Evolutionary conservation across 2,113 vertebrate species (phyloP), one percentile per base, ranked within the genome.

Genomic region (Phasianus colchicus): DNA sequence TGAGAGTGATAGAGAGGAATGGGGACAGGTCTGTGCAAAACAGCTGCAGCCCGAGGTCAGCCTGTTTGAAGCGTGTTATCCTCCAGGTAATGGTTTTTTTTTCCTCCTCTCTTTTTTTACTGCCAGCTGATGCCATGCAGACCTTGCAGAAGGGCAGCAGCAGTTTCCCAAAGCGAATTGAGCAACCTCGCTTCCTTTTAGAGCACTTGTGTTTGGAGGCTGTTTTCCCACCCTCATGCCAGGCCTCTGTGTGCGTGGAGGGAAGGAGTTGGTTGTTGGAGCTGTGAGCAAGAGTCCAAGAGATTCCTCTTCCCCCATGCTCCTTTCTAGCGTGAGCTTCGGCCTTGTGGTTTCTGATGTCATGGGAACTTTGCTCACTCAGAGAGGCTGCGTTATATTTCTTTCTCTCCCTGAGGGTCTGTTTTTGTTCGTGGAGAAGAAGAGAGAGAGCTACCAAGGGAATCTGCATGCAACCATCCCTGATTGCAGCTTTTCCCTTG

Each of bases 291-390:
- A 25, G 50, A 77, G 67, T 92, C 64, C 82, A 89, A 89, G 54
- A 55, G 91, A 90, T 92, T 95, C 91, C 69, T 95, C 72, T 89
- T 94, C 95, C 77, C 90, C 91, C 84, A 92, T 87, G 84, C 92
- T 97, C 94, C 87, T 85, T 70, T 94, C 85, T 50, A 96, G 97
- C 8, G 6, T 76, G 65, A 70, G 50, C 76, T 91, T 88, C 74
- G 6, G 86, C 58, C 66, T 94, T 86, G 95, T 63, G 96, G 96
- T 91, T 97, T 94, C 95, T 97, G 93, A 94, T 83, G 96, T 96
- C 96, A 89, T 82, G 94, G 95, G 95, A 94, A 91, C 94, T 86
- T 95, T 0, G 0, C 89, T 89, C 80, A 65, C 83, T 86, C 86
- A 73, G 89, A 90, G 94, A 90, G 61, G 83, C 89, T 79, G 77